These are phyloP conservation scores for Pandemis corylana DNA, from an alignment of 2,888 invertebrate genomes.

Conservation along the genomic window DNA sequence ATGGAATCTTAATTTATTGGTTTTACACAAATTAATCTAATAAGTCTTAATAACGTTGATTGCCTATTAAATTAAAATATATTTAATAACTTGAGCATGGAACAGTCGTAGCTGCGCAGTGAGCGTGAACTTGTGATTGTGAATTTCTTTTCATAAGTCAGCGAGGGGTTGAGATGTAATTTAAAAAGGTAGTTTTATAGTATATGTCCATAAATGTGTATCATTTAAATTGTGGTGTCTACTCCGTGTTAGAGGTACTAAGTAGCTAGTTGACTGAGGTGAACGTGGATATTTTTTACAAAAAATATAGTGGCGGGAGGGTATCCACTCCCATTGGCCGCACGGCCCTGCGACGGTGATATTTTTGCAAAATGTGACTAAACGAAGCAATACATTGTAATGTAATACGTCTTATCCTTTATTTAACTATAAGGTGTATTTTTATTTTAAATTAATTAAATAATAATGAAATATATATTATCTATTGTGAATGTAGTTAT, in stretches of 20 bases:
- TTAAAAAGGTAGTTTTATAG: constrained; percentile 72
- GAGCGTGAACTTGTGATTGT: constrained; percentile 49
- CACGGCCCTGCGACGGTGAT: constrained; percentile 81
- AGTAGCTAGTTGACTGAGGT: constrained; percentile 80
- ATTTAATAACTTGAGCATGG: no score
- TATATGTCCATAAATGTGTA: constrained; percentile 83
- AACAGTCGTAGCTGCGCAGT: constrained; percentile 1
- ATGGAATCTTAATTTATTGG: no score
- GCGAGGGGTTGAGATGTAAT: constrained; percentile 72
- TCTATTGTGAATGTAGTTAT: constrained; percentile 83
- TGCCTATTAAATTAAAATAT: no score
- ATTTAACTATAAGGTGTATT: constrained; percentile 81
- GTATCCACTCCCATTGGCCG: constrained; percentile 41
- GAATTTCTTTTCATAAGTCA: constrained; percentile 62
- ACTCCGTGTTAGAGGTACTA: constrained; percentile 81
- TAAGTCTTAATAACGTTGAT: no score
- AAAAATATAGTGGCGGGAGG: constrained; percentile 44
- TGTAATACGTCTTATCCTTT: constrained; percentile 86
- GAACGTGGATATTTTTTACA: constrained; percentile 80
- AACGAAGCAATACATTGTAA: constrained; percentile 92
- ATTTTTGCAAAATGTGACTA: constrained; percentile 89
- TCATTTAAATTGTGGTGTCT: constrained; percentile 84
- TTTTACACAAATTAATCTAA: no score
- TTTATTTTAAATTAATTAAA: constrained; percentile 72
- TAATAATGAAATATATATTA: constrained; percentile 67